Conservation (phyloP, 2,113 vertebrate genomes). For the Naja naja region DNA sequence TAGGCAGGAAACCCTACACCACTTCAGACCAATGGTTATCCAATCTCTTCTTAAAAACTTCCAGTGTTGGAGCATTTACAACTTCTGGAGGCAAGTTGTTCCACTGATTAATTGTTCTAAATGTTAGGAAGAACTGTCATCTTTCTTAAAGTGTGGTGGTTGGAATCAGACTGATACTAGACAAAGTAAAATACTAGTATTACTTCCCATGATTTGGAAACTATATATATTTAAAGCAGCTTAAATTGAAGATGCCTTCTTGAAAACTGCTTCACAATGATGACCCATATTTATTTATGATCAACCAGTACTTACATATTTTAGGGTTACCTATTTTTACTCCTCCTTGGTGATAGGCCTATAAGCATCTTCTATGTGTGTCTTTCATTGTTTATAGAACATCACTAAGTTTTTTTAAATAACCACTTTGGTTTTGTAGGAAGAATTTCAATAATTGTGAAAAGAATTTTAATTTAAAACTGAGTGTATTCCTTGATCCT, state of each 20-base stretch:
- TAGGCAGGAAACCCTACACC: too few species aligned
- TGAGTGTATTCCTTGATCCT: not conserved
- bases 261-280: not conserved
- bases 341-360: not conserved
- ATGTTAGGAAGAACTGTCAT: not conserved
- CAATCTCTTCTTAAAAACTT: too few species aligned
- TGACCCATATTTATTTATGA: not conserved
- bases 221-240: not conserved
- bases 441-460: not conserved
- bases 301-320: not conserved
- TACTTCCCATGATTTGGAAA: not conserved
- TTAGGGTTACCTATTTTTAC: not conserved
- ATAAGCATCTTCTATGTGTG: not conserved
- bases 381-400: not conserved
- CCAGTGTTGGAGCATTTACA: too few species aligned
- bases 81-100: too few species aligned
- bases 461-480: not conserved
- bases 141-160: not conserved
- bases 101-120: too few species aligned
- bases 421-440: not conserved
- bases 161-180: not conserved
- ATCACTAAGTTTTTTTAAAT: not conserved
- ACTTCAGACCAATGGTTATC: too few species aligned
- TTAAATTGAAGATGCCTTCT: not conserved
- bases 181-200: not conserved